These are phyloP conservation scores for Syngnathus rostellatus DNA, from an alignment of 2,797 vertebrate genomes.

Conservation along the genomic window DNA sequence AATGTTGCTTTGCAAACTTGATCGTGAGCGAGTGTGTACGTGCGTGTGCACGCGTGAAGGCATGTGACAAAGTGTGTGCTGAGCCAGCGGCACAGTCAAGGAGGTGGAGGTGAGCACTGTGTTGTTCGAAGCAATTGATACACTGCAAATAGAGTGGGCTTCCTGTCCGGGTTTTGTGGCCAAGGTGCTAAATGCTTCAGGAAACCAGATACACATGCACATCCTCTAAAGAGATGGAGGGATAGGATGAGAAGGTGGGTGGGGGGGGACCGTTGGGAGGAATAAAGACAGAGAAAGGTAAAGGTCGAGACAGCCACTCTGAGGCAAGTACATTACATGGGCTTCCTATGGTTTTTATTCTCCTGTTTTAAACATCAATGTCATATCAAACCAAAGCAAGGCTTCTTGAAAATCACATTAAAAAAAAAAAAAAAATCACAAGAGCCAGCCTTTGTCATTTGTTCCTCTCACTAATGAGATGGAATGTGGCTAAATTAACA, in stretches of 20 bases:
- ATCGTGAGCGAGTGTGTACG: constrained; percentile 20
- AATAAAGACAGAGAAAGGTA: constrained; percentile 19
- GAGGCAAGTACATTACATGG: neutral
- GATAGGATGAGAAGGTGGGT: constrained; percentile 21
- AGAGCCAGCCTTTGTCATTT: constrained; percentile 34
- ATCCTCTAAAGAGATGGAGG: constrained; percentile 58
- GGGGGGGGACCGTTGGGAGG: constrained; percentile 13
- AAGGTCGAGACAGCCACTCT: neutral
- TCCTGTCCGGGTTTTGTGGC: constrained; percentile 73
- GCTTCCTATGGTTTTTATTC: neutral
- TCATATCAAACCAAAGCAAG: constrained; percentile 28
- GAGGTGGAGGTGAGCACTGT: constrained; percentile 52
- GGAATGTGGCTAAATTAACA: constrained; percentile 62
- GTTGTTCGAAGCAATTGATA: constrained; percentile 71
- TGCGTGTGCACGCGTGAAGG: constrained; percentile 35
- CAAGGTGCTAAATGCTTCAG: constrained; percentile 73
- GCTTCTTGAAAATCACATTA: constrained; percentile 30
- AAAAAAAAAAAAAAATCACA: constrained; percentile 10
- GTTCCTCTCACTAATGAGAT: constrained; percentile 58
- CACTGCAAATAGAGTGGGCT: constrained; percentile 76
- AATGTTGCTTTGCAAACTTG: constrained; percentile 33
- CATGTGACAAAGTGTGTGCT: constrained; percentile 50
- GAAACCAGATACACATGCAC: constrained; percentile 73
- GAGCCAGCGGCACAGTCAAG: constrained; percentile 63
- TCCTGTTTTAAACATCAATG: neutral